These are phyloP conservation scores for Sphyrna mokarran DNA, from an alignment of 2,113 vertebrate species.

Conservation along the genomic window DNA sequence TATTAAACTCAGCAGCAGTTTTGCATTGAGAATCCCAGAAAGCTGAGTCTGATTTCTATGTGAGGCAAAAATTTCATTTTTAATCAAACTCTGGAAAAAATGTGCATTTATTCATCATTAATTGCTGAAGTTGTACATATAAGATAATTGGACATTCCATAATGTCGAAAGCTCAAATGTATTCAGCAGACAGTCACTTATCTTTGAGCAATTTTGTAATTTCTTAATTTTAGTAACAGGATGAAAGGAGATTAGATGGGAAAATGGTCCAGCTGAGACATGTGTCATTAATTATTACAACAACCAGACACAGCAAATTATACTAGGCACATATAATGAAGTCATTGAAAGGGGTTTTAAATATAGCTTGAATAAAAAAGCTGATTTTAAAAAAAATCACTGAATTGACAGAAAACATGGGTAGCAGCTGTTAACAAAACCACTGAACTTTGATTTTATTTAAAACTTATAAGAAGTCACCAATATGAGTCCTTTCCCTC, in stretches of 20 bases:
- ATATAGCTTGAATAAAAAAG: constrained; percentile 34
- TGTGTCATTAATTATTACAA: constrained; percentile 36
- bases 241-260: constrained; percentile 37
- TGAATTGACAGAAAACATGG: constrained; percentile 29
- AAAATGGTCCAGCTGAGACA: constrained; percentile 28
- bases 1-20: not conserved
- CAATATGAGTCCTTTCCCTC: constrained; percentile 9
- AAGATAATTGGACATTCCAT: constrained; percentile 16
- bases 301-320: constrained; percentile 34
- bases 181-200: constrained; percentile 34
- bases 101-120: constrained; percentile 28
- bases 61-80: not conserved
- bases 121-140: constrained; percentile 28
- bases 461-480: constrained; percentile 1
- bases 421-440: constrained; percentile 4
- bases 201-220: constrained; percentile 27
- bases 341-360: constrained; percentile 27
- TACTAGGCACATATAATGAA: constrained; percentile 33
- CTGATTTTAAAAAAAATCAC: constrained; percentile 27
- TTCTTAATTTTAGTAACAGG: constrained; percentile 35
- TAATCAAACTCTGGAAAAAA: constrained; percentile 6
- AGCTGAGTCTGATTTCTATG: not conserved
- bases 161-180: not conserved
- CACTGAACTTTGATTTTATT: constrained; percentile 6
- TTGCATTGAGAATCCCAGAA: not conserved